A percentile compares a stretch with the other conserved stretches of the same genome.
Conservation (phyloP, 2,113 vertebrate species). For the Fregetta grallaria region DNA sequence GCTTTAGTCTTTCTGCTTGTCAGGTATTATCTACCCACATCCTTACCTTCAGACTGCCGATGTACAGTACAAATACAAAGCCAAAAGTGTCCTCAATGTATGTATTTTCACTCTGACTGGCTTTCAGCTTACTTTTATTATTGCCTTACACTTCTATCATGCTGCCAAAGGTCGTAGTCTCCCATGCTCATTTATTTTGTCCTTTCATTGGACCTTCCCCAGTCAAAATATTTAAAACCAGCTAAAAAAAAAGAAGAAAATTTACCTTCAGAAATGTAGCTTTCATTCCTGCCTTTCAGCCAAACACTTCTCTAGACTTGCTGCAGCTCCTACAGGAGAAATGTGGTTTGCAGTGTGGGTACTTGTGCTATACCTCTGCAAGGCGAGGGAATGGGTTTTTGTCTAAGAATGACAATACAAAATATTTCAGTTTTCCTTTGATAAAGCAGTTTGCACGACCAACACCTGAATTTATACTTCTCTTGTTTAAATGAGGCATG, state of each 20-base stretch:
- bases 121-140: background rate
- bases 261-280: background rate
- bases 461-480: background rate
- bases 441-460: background rate
- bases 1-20: background rate
- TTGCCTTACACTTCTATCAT: background rate
- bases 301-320: background rate
- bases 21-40: background rate
- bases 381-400: background rate
- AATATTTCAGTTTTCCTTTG: background rate
- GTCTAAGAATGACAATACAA: too few species aligned
- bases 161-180: background rate
- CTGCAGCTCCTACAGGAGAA: background rate
- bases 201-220: background rate
- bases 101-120: background rate
- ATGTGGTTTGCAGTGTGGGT: background rate
- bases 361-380: background rate
- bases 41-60: background rate
- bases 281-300: background rate
- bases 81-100: background rate
- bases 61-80: background rate
- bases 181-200: background rate
- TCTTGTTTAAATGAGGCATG: background rate
- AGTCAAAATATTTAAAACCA: background rate
- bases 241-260: background rate